These are phyloP conservation scores for Phodopus roborovskii DNA, from an alignment of 2,113 vertebrate species.

Conservation along the genomic window DNA sequence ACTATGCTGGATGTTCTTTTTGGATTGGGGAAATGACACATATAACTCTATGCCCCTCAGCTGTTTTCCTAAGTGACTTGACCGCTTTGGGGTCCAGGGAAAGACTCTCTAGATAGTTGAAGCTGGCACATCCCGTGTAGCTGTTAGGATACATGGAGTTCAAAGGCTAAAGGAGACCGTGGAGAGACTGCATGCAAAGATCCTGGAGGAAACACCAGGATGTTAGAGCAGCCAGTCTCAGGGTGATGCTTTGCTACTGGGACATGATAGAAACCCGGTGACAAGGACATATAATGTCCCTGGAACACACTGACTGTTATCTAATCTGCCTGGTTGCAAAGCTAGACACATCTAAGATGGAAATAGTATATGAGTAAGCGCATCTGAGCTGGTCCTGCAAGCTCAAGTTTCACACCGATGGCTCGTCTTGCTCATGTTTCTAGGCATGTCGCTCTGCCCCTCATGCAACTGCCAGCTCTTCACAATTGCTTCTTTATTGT, in stretches of 20 bases:
- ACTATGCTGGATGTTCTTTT: background rate
- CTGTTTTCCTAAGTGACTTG: background rate
- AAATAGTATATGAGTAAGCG: constrained; percentile 53
- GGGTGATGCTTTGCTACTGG: background rate
- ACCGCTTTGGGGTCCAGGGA: background rate
- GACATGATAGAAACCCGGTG: background rate
- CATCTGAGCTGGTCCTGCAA: constrained; percentile 14
- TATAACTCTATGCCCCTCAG: background rate
- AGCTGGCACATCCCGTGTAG: background rate
- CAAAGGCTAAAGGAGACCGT: background rate
- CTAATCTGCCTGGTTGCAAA: constrained; percentile 16
- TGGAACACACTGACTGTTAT: background rate
- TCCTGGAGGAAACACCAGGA: background rate
- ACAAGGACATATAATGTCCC: constrained; percentile 39
- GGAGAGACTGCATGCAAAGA: background rate
- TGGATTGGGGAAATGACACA: background rate
- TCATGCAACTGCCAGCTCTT: background rate
- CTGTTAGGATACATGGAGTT: background rate
- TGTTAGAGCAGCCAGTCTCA: background rate
- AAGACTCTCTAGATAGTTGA: background rate
- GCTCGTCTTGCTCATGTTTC: constrained; percentile 20
- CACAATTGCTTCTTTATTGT: background rate
- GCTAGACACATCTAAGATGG: constrained; percentile 31
- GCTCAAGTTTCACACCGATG: constrained; percentile 33
- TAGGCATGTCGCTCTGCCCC: background rate